A percentile compares a stretch with the other conserved stretches of the same genome.
Conservation (phyloP, 2,113 vertebrate genomes). For the Tinamus guttatus region DNA sequence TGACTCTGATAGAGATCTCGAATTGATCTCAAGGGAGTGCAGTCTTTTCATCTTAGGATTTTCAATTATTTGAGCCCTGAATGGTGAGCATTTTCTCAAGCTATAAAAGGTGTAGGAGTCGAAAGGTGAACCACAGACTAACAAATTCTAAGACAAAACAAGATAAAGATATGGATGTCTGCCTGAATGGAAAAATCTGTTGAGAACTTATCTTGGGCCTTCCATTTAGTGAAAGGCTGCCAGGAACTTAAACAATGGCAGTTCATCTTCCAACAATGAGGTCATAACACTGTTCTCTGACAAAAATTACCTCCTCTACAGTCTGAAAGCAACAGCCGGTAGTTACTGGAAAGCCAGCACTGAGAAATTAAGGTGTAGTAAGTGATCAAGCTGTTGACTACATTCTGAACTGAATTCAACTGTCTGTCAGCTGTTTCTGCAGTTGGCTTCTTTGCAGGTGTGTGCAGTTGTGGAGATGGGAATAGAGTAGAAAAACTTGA, state of each 20-base stretch:
- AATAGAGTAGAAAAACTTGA: neutral
- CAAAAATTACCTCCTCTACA: neutral
- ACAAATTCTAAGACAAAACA: neutral
- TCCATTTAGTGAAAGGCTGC: conserved; percentile 14
- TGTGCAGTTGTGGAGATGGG: neutral
- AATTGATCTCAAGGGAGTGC: neutral
- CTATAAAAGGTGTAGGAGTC: neutral
- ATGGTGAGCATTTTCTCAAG: neutral
- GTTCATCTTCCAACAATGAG: conserved; percentile 46
- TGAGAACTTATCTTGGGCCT: conserved; percentile 26
- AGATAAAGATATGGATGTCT: neutral
- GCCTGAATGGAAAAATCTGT: conserved; percentile 13
- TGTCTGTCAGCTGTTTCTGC: neutral
- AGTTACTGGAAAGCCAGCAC: neutral
- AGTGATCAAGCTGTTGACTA: neutral
- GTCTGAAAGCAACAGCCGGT: neutral
- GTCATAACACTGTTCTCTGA: neutral
- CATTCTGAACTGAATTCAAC: neutral
- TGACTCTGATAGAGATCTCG: neutral
- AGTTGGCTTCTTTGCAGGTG: neutral
- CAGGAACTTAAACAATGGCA: conserved; percentile 27
- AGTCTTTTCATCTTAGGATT: neutral
- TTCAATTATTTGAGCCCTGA: neutral
- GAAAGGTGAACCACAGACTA: neutral
- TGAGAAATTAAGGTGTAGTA: neutral